phyloP scores from a whole-genome alignment of 2,113 vertebrate genomes.

The Phoxinus phoxinus region DNA sequence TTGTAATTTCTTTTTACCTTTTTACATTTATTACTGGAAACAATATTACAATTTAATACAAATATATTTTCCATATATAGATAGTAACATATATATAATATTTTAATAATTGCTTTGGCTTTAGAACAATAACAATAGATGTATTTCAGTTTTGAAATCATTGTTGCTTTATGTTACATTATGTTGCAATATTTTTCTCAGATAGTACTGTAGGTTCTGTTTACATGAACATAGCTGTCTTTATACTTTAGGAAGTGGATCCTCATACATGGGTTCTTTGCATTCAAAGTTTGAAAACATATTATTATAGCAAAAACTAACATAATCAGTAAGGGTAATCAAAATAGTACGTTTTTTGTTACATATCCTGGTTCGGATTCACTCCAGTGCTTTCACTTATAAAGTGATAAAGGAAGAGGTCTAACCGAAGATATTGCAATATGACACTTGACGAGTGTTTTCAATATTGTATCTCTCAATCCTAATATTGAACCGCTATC shows the following conservation, averaged over 20 bases:
- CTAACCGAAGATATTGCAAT: neutral
- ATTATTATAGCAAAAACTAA: neutral
- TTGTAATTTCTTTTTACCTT: too few species aligned
- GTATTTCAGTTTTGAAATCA: neutral
- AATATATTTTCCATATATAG: too few species aligned
- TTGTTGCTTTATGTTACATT: neutral
- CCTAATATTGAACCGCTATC: constrained; percentile 7
- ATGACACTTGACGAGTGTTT: neutral
- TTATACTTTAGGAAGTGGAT: neutral
- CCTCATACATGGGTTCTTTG: neutral
- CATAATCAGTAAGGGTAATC: neutral
- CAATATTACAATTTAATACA: too few species aligned
- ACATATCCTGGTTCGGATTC: neutral
- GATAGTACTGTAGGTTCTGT: neutral
- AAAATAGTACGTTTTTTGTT: neutral
- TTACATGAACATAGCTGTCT: neutral
- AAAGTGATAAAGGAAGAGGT: constrained; percentile 1
- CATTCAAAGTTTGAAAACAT: neutral
- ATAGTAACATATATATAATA: neutral
- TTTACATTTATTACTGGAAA: too few species aligned
- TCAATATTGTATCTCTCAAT: constrained; percentile 2
- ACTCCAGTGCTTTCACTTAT: neutral
- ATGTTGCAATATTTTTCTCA: neutral
- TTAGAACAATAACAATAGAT: neutral
- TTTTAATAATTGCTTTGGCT: neutral